Evolutionary conservation across 2,113 vertebrate genomes (phyloP), one percentile per base, ranked within the genome.

Genomic region (Notechis scutatus): DNA sequence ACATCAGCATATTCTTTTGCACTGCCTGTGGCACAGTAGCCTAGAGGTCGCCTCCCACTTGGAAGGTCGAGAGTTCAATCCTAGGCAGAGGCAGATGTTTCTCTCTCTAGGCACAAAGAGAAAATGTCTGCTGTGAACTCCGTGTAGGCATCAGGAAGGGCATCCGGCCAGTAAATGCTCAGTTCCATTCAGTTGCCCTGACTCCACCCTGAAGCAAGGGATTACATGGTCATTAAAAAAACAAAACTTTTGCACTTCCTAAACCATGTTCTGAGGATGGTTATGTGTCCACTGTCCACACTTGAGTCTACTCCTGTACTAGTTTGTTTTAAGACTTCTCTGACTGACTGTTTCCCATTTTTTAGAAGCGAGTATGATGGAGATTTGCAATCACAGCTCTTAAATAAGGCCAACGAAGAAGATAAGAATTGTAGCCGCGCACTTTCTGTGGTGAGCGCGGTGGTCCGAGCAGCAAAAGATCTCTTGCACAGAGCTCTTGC

Each of bases 381-480:
- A 87, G 99, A 99, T 95, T 98, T 99, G 88, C 99, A 99, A 95
- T 99, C 99, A n/a, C 99, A 99, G 92, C 98, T 99, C 93, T 97
- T 99, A 88, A 99, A 98, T 96, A 99, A 99, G 98, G 99, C 99
- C 94, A 99, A 99, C 39, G 99, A 99, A 96, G 99, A 99, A 96
- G 99, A 99, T 95, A 99, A 99, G 97, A 99, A 99, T 94, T 99
- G 99, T 94, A 99, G 98, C 97, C 97, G 99, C 92, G 98, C 99
- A 52, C 98, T 99, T 52, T 99, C 99, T 94, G 99, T 99, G 1
- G 99, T 99, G 91, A 99, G 98, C 45, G 99, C 99, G 88, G 99
- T 99, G 95, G 98, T 99, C 59, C 98, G 98, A 94, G 98, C 99
- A 39, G 99, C 99, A 42, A 99, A 99, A 96, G 99, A 99, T 95